phyloP scores from a whole-genome alignment of 2,888 invertebrate species.

The Syritta pipiens region DNA sequence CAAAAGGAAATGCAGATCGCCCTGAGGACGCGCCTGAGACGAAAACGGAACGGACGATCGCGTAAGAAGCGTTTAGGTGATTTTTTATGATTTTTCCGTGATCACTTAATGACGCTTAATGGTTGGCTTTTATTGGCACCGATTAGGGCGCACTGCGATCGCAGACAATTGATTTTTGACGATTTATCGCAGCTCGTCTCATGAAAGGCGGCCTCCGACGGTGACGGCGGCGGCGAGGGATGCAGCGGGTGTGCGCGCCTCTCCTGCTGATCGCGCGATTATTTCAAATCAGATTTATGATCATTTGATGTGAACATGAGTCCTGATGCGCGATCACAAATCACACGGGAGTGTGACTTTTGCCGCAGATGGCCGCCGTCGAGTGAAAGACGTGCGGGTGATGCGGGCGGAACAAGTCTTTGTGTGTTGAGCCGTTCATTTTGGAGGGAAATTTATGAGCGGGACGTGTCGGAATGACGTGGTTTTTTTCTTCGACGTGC shows the following conservation, averaged over 20 bases:
- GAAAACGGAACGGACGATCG: no score
- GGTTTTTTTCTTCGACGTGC: not conserved
- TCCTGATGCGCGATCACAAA: constrained; percentile 46
- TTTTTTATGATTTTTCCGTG: constrained; percentile 57
- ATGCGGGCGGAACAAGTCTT: not conserved
- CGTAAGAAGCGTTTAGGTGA: no score
- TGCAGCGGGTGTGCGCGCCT: not conserved
- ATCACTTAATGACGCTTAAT: constrained; percentile 62
- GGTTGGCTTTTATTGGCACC: constrained; percentile 49
- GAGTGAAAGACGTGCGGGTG: no score
- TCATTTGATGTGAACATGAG: constrained; percentile 50
- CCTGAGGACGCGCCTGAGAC: no score
- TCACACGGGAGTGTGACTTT: constrained; percentile 48
- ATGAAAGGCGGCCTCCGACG: constrained; percentile 32
- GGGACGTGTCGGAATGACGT: constrained; percentile 24
- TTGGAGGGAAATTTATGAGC: constrained; percentile 31
- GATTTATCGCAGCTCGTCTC: constrained; percentile 39
- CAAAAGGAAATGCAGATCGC: constrained; percentile 48
- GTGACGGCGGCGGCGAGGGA: no score
- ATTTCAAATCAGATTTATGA: constrained; percentile 48
- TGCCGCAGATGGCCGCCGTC: not conserved
- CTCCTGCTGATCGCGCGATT: constrained; percentile 26
- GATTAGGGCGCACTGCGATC: constrained; percentile 48
- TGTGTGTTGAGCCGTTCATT: constrained; percentile 31
- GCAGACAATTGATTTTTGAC: constrained; percentile 56